Base-by-base conservation (phyloP, 2,888 invertebrate genomes). In the Stenoptilia bipunctidactyla region DNA sequence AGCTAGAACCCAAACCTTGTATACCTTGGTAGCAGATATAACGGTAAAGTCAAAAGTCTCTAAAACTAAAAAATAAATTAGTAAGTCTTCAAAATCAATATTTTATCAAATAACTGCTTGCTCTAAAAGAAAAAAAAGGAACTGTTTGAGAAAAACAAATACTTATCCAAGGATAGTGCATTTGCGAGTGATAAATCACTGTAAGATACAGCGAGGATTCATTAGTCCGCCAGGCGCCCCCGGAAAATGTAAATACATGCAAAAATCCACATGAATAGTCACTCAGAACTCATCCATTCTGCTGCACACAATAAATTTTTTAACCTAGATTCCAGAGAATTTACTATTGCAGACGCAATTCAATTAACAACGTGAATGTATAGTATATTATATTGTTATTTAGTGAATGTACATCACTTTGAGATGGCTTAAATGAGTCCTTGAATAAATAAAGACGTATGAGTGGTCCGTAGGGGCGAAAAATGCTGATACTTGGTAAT, bases 361-460 rank as follows among this genome's bases (percentile, higher is more conserved):
- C 48, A 47, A 47, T 42, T 40, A 42, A 43, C 37, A 43, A 42
- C 20, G 3, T 20, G 20, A 5, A 20, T 20, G 3, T 20, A 20
- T 20, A 5, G 20, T 20, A 5, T 5, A 5, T 20, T 20, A 20
- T 20, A 20, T 20, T 20, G 20, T 20, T 20, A 20, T 20, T 20
- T 20, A 20, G 20, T 20, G 20, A 3, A 8, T 20, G 20, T 20
- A 20, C 20, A 20, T 8, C 20, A 20, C 20, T 8, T 20, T 20
- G 10, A 55, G 58, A 55, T 47, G 49, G 52, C 56, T 57, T 62
- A 49, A 69, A 65, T 51, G 49, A 54, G 56, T 58, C 55, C 50
- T 49, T 76, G 68, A 75, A 76, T 74, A 73, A 74, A 66, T 70
- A 61, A 77, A 64, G 64, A 52, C 62, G 58, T 63, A 65, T 63